These are phyloP conservation scores for Parnassius orleans DNA, from an alignment of 2,888 invertebrate genomes.

Conservation along the genomic window DNA sequence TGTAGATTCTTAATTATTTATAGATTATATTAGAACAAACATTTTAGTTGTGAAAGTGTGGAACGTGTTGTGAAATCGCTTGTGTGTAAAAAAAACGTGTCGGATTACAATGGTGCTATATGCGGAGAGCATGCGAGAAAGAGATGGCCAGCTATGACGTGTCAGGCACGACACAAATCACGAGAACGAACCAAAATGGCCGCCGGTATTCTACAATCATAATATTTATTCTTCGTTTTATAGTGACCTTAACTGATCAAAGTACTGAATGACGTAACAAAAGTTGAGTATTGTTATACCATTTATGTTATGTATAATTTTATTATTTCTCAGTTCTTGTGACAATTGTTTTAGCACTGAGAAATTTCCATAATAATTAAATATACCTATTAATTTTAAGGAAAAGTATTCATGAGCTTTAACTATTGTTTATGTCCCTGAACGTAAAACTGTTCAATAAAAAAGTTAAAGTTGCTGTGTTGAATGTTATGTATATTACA, in stretches of 20 bases:
- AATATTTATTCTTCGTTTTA: constrained; percentile 79
- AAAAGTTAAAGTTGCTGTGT: constrained; percentile 29
- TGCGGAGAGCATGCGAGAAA: constrained; percentile 75
- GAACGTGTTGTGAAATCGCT: constrained; percentile 80
- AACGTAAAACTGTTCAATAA: constrained; percentile 32
- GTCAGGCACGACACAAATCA: constrained; percentile 75
- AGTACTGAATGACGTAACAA: constrained; percentile 78
- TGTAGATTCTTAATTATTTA: constrained; percentile 75
- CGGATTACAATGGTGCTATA: constrained; percentile 82
- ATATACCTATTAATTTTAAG: constrained; percentile 36
- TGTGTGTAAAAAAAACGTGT: constrained; percentile 77
- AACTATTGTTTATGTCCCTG: constrained; percentile 45
- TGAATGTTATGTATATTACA: constrained; percentile 18
- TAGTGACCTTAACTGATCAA: constrained; percentile 79
- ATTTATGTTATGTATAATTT: constrained; percentile 44
- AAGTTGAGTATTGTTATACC: constrained; percentile 56
- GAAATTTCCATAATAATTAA: constrained; percentile 54
- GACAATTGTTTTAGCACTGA: constrained; percentile 42
- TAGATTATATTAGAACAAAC: constrained; percentile 50
- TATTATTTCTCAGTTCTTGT: constrained; percentile 41
- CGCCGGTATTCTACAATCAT: constrained; percentile 78
- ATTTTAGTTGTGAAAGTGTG: constrained; percentile 80
- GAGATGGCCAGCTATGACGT: constrained; percentile 75
- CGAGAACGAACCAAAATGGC: constrained; percentile 80
- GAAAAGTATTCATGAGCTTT: constrained; percentile 57